These are phyloP conservation scores for Cherax quadricarinatus DNA, from an alignment of 1,140 invertebrate genomes.

Conservation along the genomic window DNA sequence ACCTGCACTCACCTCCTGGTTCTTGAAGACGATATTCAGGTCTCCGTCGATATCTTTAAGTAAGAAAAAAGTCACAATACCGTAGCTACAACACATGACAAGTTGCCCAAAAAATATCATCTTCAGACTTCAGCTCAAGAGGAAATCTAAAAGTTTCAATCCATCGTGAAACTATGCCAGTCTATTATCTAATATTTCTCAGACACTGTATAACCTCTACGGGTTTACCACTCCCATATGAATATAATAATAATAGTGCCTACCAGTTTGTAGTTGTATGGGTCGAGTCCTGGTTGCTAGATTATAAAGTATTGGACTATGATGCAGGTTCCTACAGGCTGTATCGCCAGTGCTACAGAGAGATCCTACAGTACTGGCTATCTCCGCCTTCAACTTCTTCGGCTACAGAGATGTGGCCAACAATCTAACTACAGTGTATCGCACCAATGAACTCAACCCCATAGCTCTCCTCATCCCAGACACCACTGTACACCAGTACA, in stretches of 20 bases:
- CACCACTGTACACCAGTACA: conserved; percentile 39
- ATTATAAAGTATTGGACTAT: neutral
- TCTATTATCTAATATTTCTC: no score
- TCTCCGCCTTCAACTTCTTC: conserved; percentile 68
- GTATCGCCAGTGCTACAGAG: conserved; percentile 61
- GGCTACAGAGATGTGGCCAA: conserved; percentile 60
- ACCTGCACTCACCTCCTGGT: conserved; percentile 46
- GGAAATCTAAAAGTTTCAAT: neutral
- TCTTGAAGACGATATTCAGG: conserved; percentile 69
- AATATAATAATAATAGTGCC: no score
- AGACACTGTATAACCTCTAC: no score
- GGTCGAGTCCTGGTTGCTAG: no score
- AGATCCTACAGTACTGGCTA: conserved; percentile 55
- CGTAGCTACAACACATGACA: neutral
- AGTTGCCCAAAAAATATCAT: no score
- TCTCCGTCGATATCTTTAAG: conserved; percentile 71
- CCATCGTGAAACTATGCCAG: no score
- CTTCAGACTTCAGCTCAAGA: no score
- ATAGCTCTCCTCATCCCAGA: conserved; percentile 54
- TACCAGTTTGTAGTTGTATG: no score
- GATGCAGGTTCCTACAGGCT: conserved; percentile 60
- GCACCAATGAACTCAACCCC: conserved; percentile 52
- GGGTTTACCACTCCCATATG: no score
- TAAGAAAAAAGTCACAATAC: neutral
- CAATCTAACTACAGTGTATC: conserved; percentile 59